Evolutionary conservation across 2,113 vertebrate species (phyloP).

Genomic region (Myodes glareolus): DNA sequence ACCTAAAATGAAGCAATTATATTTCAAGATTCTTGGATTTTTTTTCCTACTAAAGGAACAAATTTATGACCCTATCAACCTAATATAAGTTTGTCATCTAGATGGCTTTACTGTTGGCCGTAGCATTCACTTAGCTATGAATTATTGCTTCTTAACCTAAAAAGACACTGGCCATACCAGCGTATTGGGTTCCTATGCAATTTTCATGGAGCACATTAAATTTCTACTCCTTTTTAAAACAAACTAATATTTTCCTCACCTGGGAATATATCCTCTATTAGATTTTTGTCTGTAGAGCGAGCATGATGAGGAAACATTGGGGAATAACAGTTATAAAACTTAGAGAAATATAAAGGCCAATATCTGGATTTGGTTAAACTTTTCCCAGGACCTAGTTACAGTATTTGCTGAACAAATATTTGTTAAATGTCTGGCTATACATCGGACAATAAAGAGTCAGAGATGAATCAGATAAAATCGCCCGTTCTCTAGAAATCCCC

Average conservation of each 20-base stretch:
- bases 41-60: not conserved
- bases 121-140: not conserved
- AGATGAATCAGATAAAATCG: conserved; percentile 55
- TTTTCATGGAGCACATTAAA: not conserved
- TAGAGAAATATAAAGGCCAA: not conserved
- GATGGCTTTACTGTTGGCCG: not conserved
- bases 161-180: not conserved
- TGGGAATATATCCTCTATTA: not conserved
- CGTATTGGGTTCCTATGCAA: not conserved
- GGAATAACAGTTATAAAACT: not conserved
- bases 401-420: conserved; percentile 38
- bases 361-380: conserved; percentile 23
- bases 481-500: not conserved
- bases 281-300: not conserved
- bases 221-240: not conserved
- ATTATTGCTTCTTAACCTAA: not conserved
- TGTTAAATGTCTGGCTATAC: not conserved
- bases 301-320: not conserved
- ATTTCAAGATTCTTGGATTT: not conserved
- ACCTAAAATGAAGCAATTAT: not conserved
- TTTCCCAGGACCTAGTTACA: not conserved
- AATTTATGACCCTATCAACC: not conserved
- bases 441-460: not conserved
- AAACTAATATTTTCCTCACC: accelerated
- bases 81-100: not conserved